A percentile compares a stretch with the other conserved stretches of the same genome.
These are phyloP conservation scores for Trypoxylon attenuatum DNA, from an alignment of 2,888 invertebrate species.

Conservation along the genomic window DNA sequence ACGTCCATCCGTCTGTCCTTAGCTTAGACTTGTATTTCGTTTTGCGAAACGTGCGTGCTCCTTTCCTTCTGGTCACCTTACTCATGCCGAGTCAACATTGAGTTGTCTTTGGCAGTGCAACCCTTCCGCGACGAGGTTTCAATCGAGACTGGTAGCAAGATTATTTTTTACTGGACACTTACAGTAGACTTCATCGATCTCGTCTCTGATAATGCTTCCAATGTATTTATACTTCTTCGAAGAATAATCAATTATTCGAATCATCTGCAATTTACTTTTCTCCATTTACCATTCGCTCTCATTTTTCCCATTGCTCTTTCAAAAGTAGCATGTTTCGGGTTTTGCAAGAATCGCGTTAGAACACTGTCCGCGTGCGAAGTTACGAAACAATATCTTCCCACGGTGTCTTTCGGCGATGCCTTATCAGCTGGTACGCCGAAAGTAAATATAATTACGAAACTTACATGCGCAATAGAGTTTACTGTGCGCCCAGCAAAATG, in stretches of 20 bases:
- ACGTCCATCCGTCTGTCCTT: conserved; percentile 48
- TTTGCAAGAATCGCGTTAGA: not conserved
- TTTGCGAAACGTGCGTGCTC: conserved; percentile 43
- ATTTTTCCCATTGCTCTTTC: not conserved
- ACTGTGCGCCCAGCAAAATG: not conserved
- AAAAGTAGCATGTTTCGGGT: not conserved
- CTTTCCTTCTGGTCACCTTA: not conserved
- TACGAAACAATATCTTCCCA: not conserved
- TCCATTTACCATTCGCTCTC: not conserved
- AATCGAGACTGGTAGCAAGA: too few species aligned
- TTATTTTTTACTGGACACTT: too few species aligned
- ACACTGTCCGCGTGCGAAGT: not conserved
- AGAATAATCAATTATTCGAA: not conserved
- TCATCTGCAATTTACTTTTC: not conserved
- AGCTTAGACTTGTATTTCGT: conserved; percentile 53
- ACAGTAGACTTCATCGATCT: too few species aligned
- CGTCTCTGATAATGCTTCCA: too few species aligned
- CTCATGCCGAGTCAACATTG: not conserved
- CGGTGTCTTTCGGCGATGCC: not conserved
- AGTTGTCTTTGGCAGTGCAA: not conserved
- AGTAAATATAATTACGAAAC: not conserved
- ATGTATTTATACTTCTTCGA: too few species aligned
- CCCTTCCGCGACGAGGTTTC: not conserved
- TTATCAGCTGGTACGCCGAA: not conserved
- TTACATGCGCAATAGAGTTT: not conserved